Base-by-base conservation (phyloP, 2,113 vertebrate species). In the Aphelocoma coerulescens region DNA sequence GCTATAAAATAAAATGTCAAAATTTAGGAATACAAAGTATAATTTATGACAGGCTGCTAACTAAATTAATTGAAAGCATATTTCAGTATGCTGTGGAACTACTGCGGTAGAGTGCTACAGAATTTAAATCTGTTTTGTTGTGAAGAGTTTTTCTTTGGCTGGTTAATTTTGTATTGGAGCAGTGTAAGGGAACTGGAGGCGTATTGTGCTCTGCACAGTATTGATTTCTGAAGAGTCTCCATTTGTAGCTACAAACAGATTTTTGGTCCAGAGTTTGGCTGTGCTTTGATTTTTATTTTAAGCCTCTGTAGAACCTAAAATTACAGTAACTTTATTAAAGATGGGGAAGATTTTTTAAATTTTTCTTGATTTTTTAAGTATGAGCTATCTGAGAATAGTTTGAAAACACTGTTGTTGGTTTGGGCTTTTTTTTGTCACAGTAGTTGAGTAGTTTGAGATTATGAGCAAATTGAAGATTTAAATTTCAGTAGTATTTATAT, bases 141-240 rank as follows among this genome's bases (percentile, higher is more conserved):
- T 3, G 1, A 35, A 51, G 41, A 24, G 17, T 22, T 90, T 93
- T 85, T 55, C 33, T 85, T 79, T 88, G 67, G 18, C 35, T 92
- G 43, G 17, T 65, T 90, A 65, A 24, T 92, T 93, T 76, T 88
- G 20, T 77, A 17, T 73, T 88, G 63, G 33, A 86, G 33, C 22
- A 28, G 9, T 39, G 24, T 63, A 55, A 83, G n/a, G 41, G 63
- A 90, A 54, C 35, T 39, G 46, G 75, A 75, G 41, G 18, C 0
- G 0, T 88, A 32, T 43, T 88, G 78, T 91, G 46, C 41, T 88
- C 0, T 54, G 20, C 18, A 48, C 55, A 46, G 7, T 79, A 83
- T 27, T 61, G 63, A 51, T 90, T 93, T 91, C 37, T 90, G 24
- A 76, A 26, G 58, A 54, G 30, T 52, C 13, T 74, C 23, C 21